These are phyloP conservation scores for Ariopsis seemanni DNA, from an alignment of 2,113 vertebrate species.

Conservation along the genomic window DNA sequence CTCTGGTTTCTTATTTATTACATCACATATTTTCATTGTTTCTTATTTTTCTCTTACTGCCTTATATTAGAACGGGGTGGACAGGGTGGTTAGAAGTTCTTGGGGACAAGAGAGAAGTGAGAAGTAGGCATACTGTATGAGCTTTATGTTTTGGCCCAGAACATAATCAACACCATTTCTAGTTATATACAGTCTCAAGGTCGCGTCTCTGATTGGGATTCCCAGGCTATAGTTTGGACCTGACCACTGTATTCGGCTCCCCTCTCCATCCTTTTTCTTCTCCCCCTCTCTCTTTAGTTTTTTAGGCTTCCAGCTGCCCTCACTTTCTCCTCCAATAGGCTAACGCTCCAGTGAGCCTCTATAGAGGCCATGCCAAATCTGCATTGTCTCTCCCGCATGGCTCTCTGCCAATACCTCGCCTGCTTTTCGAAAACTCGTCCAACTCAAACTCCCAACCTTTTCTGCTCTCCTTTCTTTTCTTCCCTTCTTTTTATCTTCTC, in stretches of 20 bases:
- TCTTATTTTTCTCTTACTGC: not conserved
- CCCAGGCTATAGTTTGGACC: constrained; percentile 13
- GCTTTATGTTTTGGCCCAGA: constrained; percentile 12
- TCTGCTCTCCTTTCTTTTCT: constrained; percentile 49
- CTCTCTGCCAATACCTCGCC: constrained; percentile 63
- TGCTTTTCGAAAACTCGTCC: constrained; percentile 66
- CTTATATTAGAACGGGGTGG: not conserved
- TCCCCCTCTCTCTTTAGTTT: constrained; percentile 37
- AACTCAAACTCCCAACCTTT: constrained; percentile 64
- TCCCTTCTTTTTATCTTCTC: constrained; percentile 46
- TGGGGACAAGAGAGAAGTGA: not conserved
- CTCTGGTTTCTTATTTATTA: constrained; percentile 24
- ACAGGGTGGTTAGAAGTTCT: not conserved
- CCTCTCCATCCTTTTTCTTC: constrained; percentile 33
- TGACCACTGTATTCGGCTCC: constrained; percentile 33
- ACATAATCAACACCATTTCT: not conserved
- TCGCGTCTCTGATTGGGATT: constrained; percentile 26
- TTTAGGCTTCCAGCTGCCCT: constrained; percentile 55
- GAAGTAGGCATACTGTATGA: not conserved
- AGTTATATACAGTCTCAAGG: constrained; percentile 8
- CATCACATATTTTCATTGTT: constrained; percentile 10
- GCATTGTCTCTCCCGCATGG: constrained; percentile 68
- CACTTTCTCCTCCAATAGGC: constrained; percentile 59
- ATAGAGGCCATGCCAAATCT: constrained; percentile 63
- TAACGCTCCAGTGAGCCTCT: constrained; percentile 69